phyloP scores from a whole-genome alignment of 2,797 vertebrate genomes.

The Gila robusta region DNA sequence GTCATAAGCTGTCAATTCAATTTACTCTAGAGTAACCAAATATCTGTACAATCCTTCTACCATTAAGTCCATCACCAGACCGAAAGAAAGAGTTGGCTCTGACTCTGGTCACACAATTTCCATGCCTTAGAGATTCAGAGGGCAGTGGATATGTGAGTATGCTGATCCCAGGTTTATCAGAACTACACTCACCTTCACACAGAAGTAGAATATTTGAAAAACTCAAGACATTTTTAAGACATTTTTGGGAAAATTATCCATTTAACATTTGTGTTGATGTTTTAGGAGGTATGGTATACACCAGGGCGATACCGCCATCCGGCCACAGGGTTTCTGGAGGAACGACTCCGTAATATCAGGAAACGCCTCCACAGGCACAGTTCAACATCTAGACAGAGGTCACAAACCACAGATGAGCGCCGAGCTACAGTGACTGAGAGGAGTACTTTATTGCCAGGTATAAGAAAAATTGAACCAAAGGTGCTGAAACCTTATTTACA shows the following conservation, averaged over 20 bases:
- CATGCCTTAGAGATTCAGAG: neutral
- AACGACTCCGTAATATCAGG: too few species aligned
- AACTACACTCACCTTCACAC: neutral
- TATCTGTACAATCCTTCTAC: neutral
- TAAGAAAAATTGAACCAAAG: too few species aligned
- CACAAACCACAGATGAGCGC: too few species aligned
- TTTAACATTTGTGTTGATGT: too few species aligned
- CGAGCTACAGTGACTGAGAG: too few species aligned
- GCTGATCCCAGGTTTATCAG: neutral
- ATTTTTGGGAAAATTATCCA: neutral
- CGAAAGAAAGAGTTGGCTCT: neutral
- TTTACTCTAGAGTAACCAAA: neutral
- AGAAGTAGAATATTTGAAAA: neutral
- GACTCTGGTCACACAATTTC: neutral
- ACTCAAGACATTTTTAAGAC: neutral
- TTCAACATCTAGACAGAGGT: too few species aligned
- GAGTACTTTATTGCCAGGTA: too few species aligned
- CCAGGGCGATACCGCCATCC: too few species aligned
- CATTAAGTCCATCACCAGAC: neutral
- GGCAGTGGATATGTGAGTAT: conserved; percentile 6
- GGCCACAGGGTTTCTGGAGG: too few species aligned
- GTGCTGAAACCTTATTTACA: too few species aligned
- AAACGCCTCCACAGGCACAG: too few species aligned
- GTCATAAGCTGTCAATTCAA: neutral
- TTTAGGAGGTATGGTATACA: too few species aligned